These are phyloP conservation scores for Serinus canaria DNA, from an alignment of 2,113 vertebrate genomes.

Conservation along the genomic window DNA sequence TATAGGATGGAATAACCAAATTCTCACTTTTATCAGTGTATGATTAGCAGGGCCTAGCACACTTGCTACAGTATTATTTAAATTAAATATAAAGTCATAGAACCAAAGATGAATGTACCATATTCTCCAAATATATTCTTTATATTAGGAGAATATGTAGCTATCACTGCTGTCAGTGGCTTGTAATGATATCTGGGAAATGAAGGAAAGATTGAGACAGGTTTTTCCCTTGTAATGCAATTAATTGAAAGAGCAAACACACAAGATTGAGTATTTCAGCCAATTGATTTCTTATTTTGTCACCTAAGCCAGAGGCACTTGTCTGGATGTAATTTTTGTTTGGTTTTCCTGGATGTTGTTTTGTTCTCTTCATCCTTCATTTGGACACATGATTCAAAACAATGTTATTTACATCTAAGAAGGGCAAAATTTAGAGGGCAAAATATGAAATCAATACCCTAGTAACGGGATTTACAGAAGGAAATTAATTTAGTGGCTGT, in stretches of 20 bases:
- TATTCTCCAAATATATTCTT: background rate
- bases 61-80: background rate
- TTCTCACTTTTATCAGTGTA: background rate
- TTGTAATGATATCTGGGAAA: background rate
- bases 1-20: background rate
- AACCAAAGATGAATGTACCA: background rate
- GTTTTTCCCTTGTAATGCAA: background rate
- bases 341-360: background rate
- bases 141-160: no score
- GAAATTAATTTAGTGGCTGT: background rate
- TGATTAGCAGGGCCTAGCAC: background rate
- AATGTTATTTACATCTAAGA: background rate
- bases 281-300: background rate
- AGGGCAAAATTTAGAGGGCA: background rate
- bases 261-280: background rate
- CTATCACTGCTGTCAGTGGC: background rate
- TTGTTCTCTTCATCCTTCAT: background rate
- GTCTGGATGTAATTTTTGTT: background rate
- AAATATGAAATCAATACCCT: constrained; percentile 9
- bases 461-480: constrained; percentile 6
- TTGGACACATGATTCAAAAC: background rate
- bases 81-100: background rate
- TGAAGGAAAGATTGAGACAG: background rate
- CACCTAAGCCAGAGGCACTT: background rate
- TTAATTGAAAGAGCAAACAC: background rate